Evolutionary conservation across 2,888 invertebrate species (phyloP).

Genomic region (Osedax fenrisi): DNA sequence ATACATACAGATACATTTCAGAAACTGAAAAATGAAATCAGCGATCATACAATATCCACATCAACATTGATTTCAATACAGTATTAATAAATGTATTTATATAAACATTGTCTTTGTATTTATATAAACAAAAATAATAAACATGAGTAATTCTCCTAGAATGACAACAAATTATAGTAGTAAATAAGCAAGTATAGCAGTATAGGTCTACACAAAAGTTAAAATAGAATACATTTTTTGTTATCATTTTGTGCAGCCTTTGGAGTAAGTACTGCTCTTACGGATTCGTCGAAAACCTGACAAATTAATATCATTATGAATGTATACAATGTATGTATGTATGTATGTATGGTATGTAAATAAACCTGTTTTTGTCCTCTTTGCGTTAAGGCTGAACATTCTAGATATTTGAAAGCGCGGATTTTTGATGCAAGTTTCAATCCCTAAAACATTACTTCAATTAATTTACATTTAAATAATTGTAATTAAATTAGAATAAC

Average conservation of each 20-base stretch:
- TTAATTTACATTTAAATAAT: background rate
- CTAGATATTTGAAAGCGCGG: constrained; percentile 95
- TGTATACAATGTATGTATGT: background rate
- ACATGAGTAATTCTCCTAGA: too few relatives aligned
- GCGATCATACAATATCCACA: too few relatives aligned
- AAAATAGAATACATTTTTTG: constrained; percentile 59
- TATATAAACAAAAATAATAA: too few relatives aligned
- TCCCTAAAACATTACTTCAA: constrained; percentile 54
- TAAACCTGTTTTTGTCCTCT: constrained; percentile 81
- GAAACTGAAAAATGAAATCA: too few relatives aligned
- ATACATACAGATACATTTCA: too few relatives aligned
- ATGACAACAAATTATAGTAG: too few relatives aligned
- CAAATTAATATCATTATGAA: background rate
- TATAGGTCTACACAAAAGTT: too few relatives aligned
- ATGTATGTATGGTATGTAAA: background rate
- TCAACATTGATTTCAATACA: too few relatives aligned
- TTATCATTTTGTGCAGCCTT: constrained; percentile 70
- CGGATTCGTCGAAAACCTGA: constrained; percentile 96
- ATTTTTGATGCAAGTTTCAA: constrained; percentile 96
- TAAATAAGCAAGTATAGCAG: too few relatives aligned
- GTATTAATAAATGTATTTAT: too few relatives aligned
- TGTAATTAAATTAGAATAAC: background rate
- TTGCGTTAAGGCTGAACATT: constrained; percentile 96
- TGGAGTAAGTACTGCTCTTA: constrained; percentile 87
- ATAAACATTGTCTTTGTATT: too few relatives aligned